phyloP scores from a whole-genome alignment of 2,888 invertebrate genomes.

The Xestia sexstrigata region DNA sequence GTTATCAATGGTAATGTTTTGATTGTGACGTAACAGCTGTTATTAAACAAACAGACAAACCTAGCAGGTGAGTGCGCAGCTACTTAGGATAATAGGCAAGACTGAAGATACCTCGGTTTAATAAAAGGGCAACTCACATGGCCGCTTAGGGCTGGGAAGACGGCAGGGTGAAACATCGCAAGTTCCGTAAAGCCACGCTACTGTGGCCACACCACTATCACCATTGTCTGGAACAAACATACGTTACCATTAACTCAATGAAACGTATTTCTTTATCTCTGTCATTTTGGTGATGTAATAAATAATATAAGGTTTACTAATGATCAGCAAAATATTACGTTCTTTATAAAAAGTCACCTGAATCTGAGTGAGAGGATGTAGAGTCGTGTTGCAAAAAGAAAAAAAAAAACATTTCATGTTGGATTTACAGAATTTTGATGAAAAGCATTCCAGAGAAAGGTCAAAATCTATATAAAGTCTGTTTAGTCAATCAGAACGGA shows the following conservation, averaged over 20 bases:
- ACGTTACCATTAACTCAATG: slow-evolving; percentile 21
- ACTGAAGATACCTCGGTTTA: not conserved
- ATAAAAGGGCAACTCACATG: slow-evolving; percentile 64
- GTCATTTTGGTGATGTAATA: slow-evolving; percentile 1
- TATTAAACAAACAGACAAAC: slow-evolving; percentile 37
- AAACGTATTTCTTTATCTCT: slow-evolving; percentile 1
- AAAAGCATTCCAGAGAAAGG: not conserved
- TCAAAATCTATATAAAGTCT: not conserved
- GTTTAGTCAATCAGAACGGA: not conserved
- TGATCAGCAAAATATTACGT: slow-evolving; percentile 5
- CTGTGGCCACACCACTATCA: slow-evolving; percentile 49
- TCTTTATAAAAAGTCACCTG: not conserved
- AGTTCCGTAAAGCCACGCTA: slow-evolving; percentile 52
- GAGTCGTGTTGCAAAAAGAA: not conserved
- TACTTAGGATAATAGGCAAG: not conserved
- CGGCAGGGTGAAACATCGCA: slow-evolving; percentile 66
- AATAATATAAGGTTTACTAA: slow-evolving; percentile 6
- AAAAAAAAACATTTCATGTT: not conserved
- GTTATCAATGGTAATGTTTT: slow-evolving; percentile 38
- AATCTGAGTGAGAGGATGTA: not conserved
- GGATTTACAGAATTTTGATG: not conserved
- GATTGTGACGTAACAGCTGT: slow-evolving; percentile 27
- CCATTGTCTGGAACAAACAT: slow-evolving; percentile 71
- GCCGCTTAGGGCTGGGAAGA: slow-evolving; percentile 55
- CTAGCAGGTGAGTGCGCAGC: not conserved